phyloP scores from a whole-genome alignment of 1,140 invertebrate species.

The Saxidomus purpurata region DNA sequence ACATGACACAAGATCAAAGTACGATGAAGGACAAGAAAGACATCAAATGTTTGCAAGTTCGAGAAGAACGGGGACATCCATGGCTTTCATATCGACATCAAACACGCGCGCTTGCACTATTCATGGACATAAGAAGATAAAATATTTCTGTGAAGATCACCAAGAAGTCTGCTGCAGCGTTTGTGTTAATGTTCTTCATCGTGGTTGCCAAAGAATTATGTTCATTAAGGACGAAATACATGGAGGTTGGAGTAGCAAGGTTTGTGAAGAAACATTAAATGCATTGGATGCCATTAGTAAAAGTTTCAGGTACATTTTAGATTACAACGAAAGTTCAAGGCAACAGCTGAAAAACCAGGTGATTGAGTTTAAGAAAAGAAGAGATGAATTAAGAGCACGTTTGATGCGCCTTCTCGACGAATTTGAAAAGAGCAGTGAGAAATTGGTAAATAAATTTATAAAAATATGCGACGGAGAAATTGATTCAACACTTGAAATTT shows the following conservation, averaged over 20 bases:
- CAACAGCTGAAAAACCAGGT: slow-evolving; percentile 16
- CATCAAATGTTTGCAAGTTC: background rate
- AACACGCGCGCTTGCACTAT: slow-evolving; percentile 12
- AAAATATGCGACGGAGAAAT: slow-evolving; percentile 30
- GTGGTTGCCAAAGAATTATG: slow-evolving; percentile 55
- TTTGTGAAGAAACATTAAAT: background rate
- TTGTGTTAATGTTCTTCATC: slow-evolving; percentile 58
- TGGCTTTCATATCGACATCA: background rate
- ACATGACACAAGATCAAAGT: background rate
- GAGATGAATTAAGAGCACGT: slow-evolving; percentile 25
- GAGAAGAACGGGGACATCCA: slow-evolving; percentile 13
- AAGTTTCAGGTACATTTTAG: slow-evolving; percentile 44
- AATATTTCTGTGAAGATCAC: slow-evolving; percentile 67
- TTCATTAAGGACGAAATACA: slow-evolving; percentile 58
- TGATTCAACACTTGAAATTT: slow-evolving; percentile 13
- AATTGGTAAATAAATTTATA: slow-evolving; percentile 44
- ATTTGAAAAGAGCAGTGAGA: slow-evolving; percentile 55
- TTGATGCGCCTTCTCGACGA: slow-evolving; percentile 40
- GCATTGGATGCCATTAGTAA: slow-evolving; percentile 38
- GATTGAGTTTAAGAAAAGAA: slow-evolving; percentile 15
- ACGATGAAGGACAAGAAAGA: background rate
- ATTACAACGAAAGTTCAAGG: slow-evolving; percentile 15
- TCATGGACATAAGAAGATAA: slow-evolving; percentile 53
- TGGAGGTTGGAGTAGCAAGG: slow-evolving; percentile 8
- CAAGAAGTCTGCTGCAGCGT: slow-evolving; percentile 61